Conservation (phyloP, 2,113 vertebrate genomes). For the Pseudolaguvia tuberculata region DNA sequence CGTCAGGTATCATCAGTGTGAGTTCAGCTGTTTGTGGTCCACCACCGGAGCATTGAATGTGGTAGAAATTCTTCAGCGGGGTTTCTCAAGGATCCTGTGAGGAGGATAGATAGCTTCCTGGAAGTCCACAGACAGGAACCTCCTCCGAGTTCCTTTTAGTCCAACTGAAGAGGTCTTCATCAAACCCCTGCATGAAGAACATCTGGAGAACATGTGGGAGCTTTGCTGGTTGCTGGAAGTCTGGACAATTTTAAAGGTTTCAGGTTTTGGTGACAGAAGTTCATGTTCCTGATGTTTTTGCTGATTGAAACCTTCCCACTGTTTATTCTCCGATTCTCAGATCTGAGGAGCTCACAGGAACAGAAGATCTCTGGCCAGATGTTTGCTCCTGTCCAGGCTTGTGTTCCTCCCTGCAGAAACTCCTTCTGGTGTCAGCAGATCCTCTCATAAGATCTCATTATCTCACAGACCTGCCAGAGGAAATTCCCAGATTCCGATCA, state of each 20-base stretch:
- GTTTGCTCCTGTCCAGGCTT: conserved; percentile 1
- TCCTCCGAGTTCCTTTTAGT: no score
- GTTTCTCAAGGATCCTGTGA: neutral
- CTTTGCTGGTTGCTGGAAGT: neutral
- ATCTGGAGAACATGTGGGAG: neutral
- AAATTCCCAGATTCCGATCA: conserved; percentile 4
- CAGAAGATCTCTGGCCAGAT: neutral
- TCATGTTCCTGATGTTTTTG: neutral
- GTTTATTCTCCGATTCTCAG: neutral
- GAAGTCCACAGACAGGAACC: no score
- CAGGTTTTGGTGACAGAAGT: no score
- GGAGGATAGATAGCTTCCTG: neutral
- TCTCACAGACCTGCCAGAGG: neutral
- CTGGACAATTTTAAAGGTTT: neutral
- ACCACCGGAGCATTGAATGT: neutral
- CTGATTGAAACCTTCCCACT: neutral
- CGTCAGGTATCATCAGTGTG: neutral
- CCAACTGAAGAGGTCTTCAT: no score
- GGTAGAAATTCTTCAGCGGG: neutral
- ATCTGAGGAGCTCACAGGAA: neutral
- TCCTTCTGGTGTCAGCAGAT: conserved; percentile 9
- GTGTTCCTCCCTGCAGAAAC: neutral
- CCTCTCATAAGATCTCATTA: neutral
- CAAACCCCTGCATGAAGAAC: neutral
- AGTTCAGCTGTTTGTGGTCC: conserved; percentile 15